These are phyloP conservation scores for Centropus unirufus DNA, from an alignment of 2,113 vertebrate species.

Conservation along the genomic window DNA sequence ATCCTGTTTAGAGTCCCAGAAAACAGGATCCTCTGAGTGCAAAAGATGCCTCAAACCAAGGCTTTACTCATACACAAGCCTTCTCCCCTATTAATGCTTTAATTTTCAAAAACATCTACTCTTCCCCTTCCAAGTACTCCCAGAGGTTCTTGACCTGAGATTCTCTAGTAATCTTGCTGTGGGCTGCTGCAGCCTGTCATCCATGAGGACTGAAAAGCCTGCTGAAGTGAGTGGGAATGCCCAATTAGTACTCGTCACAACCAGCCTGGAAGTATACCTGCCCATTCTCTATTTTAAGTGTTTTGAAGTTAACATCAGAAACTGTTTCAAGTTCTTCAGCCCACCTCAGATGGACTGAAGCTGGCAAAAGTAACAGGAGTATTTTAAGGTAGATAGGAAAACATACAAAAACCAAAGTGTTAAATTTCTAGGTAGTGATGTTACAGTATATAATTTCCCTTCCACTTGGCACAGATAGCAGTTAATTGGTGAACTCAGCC, in stretches of 20 bases:
- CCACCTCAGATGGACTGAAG: background rate
- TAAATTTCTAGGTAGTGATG: background rate
- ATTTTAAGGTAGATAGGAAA: background rate
- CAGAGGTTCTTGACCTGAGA: background rate
- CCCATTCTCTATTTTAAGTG: background rate
- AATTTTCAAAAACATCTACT: background rate
- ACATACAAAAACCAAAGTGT: background rate
- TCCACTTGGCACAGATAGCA: background rate
- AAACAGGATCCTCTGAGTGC: background rate
- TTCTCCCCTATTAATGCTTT: background rate
- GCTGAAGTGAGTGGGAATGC: background rate
- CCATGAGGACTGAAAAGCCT: background rate
- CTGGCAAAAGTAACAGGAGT: background rate
- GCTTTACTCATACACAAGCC: background rate
- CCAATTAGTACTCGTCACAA: background rate
- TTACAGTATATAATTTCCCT: background rate
- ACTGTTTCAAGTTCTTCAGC: background rate
- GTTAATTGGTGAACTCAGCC: background rate
- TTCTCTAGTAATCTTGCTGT: background rate
- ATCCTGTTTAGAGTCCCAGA: background rate
- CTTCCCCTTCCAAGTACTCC: background rate
- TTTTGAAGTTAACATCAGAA: background rate
- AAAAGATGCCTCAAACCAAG: background rate
- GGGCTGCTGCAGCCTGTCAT: background rate
- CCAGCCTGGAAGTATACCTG: background rate